Evolutionary conservation across 1,140 invertebrate genomes (phyloP), one percentile per base, ranked within the genome.

Genomic region (Ptiloglossa arizonensis): DNA sequence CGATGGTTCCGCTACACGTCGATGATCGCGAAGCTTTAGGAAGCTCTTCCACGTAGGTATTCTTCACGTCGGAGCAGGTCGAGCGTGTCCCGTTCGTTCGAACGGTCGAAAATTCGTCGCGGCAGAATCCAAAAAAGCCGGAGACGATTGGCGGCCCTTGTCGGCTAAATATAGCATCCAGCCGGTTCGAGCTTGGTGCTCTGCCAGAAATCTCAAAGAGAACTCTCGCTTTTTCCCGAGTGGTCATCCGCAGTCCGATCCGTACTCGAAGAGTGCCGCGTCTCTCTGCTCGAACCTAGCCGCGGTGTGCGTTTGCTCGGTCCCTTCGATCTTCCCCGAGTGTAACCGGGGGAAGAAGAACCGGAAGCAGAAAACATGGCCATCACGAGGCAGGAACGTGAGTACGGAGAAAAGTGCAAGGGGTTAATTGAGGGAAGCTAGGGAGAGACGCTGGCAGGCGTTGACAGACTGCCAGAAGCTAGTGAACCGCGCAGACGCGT

Each of bases 161-260:
- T 85, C 77, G 81, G 78, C 91, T 93, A 93, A 93, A 92, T 92
- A 92, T 92, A 93, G 91, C 88, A 88, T 88, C 88, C 87, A 90
- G 90, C 90, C 90, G 89, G 90, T 87, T 89, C 88, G 80, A 82
- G 81, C 74, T 87, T 92, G 91, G 90, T 90, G 56, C 22, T 41
- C 67, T 92, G 91, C 91, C 91, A 92, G 88, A 75, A 59, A 62
- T 84, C 85, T 82, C 83, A 60, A 76, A 75, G 81, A 80, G 81
- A 50, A 57, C 64, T 60, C 64, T 74, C 66, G 60, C 57, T 67
- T 54, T 57, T 59, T 46, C 56, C 52, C 68, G 41, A 66, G 50
- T 52, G 62, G 13, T 52, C 46, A 60, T 24, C 32, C 24, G 46
- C 74, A 50, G 52, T 64, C 56, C 54, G 48, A 48, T 59, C 27